Evolutionary conservation across 1,140 invertebrate species (phyloP).

Genomic region (Microplitis demolitor): DNA sequence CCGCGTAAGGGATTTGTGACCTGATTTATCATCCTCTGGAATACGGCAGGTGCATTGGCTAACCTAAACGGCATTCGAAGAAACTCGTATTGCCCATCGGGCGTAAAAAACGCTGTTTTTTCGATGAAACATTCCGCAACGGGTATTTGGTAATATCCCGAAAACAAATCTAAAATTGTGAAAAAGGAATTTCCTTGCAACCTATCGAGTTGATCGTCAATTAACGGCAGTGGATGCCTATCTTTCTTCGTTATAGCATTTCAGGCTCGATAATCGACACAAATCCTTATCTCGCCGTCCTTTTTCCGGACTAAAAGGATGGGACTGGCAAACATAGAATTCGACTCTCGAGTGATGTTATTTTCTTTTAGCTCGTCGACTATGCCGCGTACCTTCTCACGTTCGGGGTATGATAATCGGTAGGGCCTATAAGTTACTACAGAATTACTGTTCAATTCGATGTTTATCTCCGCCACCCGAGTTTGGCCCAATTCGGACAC

Average conservation of each 20-base stretch:
- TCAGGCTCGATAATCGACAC: neutral
- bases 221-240: neutral
- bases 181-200: constrained; percentile 37
- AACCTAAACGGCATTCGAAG: constrained; percentile 44
- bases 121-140: constrained; percentile 20
- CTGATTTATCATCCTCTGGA: constrained; percentile 37
- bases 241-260: neutral
- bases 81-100: constrained; percentile 34
- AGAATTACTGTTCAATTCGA: constrained; percentile 43
- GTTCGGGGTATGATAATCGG: constrained; percentile 25
- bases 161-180: constrained; percentile 37
- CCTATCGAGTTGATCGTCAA: constrained; percentile 12
- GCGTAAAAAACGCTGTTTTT: constrained; percentile 34
- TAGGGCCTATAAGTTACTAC: constrained; percentile 42
- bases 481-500: constrained; percentile 29
- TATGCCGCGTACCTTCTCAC: neutral
- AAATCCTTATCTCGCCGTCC: neutral
- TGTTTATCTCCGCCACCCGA: constrained; percentile 33
- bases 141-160: constrained; percentile 33
- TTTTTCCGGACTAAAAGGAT: neutral
- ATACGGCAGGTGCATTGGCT: constrained; percentile 28
- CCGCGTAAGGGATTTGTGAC: constrained; percentile 21
- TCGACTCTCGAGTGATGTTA: neutral
- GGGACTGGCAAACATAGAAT: neutral
- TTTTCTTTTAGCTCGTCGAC: neutral